Evolutionary conservation across 1,140 invertebrate genomes (phyloP), one percentile per base, ranked within the genome.

Genomic region (Leptonema lineaticorne): DNA sequence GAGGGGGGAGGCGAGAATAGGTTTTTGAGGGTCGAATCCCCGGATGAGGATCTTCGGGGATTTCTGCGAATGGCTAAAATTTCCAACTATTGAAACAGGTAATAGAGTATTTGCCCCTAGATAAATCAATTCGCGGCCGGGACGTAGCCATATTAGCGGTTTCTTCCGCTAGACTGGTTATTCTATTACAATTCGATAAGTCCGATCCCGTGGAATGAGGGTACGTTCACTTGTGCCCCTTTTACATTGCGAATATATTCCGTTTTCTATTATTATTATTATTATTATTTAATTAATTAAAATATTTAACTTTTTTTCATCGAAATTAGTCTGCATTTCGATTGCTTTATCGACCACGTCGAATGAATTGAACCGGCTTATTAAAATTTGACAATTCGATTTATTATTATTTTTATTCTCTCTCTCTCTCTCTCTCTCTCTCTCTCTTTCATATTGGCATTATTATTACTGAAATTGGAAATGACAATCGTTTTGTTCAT

Each of bases 131-230:
- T 67, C 58, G 56, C 68, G 68, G 63, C 60, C 30, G 22, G 63
- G 53, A 63, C 50, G 50, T 63, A 26, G 63, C 27, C 63, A 70
- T 68, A 70, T 70, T 70, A 70, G 69, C 57, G 69, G 69, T 67
- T 70, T 68, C 65, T 70, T 70, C 48, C 69, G 50, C 46, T 63
- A 70, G 64, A 68, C 33, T 67, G 69, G 65, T 48, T 70, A 63
- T 70, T 70, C 69, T 67, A 70, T 70, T 70, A 67, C 60, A 58
- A 67, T 67, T 70, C 60, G 69, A 67, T 70, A 70, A 70, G 59
- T 65, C 50, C 24, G 48, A 24, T 33, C 46, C 26, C 29, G n/a
- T n/a, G n/a, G n/a, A n/a, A n/a, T n/a, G n/a, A n/a, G 16, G 26
- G 14, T 64, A n/a, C 46, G 41, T 28, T 37, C 24, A 16, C 9